Evolutionary conservation across 2,888 invertebrate genomes (phyloP).

Genomic region (Falcaria lacertinaria): DNA sequence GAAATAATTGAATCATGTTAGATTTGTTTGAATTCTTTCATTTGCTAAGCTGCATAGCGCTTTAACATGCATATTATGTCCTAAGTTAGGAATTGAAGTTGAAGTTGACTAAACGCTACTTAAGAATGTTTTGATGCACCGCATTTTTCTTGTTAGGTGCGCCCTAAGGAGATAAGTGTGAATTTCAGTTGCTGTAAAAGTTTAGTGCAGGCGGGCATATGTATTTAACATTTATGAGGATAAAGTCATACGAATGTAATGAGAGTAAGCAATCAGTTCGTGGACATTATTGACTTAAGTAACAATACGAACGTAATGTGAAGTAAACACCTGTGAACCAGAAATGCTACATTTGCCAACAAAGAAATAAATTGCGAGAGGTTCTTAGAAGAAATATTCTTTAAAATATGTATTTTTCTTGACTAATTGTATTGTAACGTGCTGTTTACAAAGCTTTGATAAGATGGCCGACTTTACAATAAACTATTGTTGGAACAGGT

Average conservation of each 20-base stretch:
- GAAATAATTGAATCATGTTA: too few relatives aligned
- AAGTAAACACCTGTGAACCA: not conserved
- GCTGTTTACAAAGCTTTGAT: not conserved
- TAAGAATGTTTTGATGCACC: too few relatives aligned
- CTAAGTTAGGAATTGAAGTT: too few relatives aligned
- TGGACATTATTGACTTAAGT: not conserved
- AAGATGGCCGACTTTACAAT: not conserved
- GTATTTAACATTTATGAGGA: too few relatives aligned
- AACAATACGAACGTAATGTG: not conserved
- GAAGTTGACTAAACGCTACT: too few relatives aligned
- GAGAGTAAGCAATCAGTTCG: not conserved
- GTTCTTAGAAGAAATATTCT: not conserved
- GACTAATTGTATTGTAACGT: constrained; percentile 8
- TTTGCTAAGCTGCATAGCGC: too few relatives aligned
- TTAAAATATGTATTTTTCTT: not conserved
- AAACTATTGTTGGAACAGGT: constrained; percentile 21
- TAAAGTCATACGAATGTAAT: not conserved
- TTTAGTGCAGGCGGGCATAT: too few relatives aligned
- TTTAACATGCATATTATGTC: too few relatives aligned
- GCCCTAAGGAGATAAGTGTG: too few relatives aligned
- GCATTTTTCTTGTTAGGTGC: too few relatives aligned
- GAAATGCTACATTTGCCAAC: not conserved
- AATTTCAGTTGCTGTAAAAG: too few relatives aligned
- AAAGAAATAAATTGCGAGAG: not conserved
- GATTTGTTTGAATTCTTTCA: too few relatives aligned